phyloP scores from a whole-genome alignment of 2,113 vertebrate species.

The Sinocyclocheilus anshuiensis region DNA sequence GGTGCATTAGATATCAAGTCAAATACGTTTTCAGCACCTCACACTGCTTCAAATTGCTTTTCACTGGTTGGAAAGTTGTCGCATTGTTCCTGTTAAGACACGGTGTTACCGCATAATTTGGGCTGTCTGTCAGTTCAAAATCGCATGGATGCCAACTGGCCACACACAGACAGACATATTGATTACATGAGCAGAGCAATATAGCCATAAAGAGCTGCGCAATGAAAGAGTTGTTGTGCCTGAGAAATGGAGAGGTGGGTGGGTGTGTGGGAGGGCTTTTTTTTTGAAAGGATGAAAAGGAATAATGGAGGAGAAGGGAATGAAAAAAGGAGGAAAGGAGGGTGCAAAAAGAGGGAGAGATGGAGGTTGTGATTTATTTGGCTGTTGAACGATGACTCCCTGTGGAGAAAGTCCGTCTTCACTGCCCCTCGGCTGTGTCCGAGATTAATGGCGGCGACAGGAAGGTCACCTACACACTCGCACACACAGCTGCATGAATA shows the following conservation, averaged over 20 bases:
- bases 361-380: slow-evolving; percentile 62
- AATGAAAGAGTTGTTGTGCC: slow-evolving; percentile 25
- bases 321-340: slow-evolving; percentile 37
- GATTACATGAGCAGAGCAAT: neutral
- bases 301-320: slow-evolving; percentile 32
- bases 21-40: neutral
- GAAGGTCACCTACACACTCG: slow-evolving; percentile 57
- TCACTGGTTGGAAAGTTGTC: neutral
- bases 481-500: slow-evolving; percentile 31
- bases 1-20: neutral
- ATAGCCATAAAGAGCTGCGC: slow-evolving; percentile 11
- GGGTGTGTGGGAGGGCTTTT: slow-evolving; percentile 23
- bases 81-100: neutral
- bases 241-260: slow-evolving; percentile 20
- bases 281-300: neutral
- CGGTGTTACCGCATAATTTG: neutral
- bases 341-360: slow-evolving; percentile 42
- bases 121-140: neutral
- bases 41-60: neutral
- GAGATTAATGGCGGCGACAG: slow-evolving; percentile 61
- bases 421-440: slow-evolving; percentile 54
- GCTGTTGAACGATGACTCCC: slow-evolving; percentile 60
- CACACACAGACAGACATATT: slow-evolving; percentile 30
- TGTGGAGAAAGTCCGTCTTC: slow-evolving; percentile 57
- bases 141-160: neutral